These are phyloP conservation scores for Adoxophyes honmai DNA, from an alignment of 1,140 invertebrate species.

Conservation along the genomic window DNA sequence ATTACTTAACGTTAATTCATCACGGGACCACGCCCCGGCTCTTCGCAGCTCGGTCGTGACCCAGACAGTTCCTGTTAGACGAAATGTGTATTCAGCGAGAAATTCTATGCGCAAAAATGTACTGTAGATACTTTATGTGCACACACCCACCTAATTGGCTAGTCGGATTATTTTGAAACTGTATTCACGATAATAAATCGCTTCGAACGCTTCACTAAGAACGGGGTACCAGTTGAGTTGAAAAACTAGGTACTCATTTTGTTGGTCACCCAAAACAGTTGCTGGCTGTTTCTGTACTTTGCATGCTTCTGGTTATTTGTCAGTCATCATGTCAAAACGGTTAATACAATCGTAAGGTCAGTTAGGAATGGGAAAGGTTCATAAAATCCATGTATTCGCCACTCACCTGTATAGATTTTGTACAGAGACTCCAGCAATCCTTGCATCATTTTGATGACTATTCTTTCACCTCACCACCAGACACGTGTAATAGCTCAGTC, in stretches of 20 bases:
- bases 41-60: constrained; percentile 30
- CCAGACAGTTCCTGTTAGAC: constrained; percentile 13
- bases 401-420: constrained; percentile 67
- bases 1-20: constrained; percentile 41
- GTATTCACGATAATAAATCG: background rate
- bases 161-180: background rate
- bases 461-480: constrained; percentile 29
- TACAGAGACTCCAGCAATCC: constrained; percentile 65
- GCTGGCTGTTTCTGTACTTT: background rate
- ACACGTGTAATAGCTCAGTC: constrained; percentile 25
- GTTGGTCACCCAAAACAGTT: constrained; percentile 17
- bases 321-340: too few relatives aligned
- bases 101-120: constrained; percentile 11
- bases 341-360: too few relatives aligned
- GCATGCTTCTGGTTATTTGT: too few relatives aligned
- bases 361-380: too few relatives aligned
- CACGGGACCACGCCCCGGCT: constrained; percentile 33
- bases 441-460: constrained; percentile 64
- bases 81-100: constrained; percentile 4
- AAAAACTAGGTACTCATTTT: background rate
- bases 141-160: constrained; percentile 11
- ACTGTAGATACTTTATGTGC: constrained; percentile 2
- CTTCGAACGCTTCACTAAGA: background rate
- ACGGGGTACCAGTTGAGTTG: background rate
- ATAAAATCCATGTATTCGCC: background rate